These are phyloP conservation scores for Lagopus muta DNA, from an alignment of 2,113 vertebrate genomes.

Conservation along the genomic window DNA sequence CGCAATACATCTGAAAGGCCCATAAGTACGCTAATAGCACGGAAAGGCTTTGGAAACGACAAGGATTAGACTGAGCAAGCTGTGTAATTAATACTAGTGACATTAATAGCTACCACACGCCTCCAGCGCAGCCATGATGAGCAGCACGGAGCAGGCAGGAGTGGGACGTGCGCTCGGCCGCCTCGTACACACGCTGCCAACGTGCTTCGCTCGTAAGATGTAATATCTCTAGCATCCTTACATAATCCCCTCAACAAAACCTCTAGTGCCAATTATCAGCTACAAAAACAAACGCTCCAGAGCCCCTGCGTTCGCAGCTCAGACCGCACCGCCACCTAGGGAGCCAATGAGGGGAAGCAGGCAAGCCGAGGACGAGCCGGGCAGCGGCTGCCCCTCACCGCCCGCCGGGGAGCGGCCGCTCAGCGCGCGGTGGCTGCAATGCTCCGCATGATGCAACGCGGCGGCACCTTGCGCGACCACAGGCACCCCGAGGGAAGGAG, in stretches of 20 bases:
- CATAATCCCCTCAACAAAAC: not conserved
- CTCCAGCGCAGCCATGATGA: not conserved
- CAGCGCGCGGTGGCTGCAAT: too few species aligned
- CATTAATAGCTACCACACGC: not conserved
- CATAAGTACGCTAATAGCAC: not conserved
- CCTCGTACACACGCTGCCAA: not conserved
- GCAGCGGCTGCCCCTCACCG: too few species aligned
- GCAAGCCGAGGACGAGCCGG: too few species aligned
- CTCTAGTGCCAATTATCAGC: not conserved
- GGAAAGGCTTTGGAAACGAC: conserved; percentile 9
- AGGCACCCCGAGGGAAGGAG: too few species aligned
- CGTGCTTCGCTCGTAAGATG: not conserved
- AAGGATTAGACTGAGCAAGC: not conserved
- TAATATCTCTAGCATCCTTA: not conserved
- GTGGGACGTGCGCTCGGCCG: not conserved
- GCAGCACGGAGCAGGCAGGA: not conserved
- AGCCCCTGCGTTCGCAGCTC: not conserved
- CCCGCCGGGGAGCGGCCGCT: not conserved
- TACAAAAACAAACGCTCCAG: not conserved
- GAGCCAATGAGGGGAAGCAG: too few species aligned
- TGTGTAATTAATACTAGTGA: conserved; percentile 9
- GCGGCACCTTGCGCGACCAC: not conserved
- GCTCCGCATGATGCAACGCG: not conserved
- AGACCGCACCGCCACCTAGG: too few species aligned
- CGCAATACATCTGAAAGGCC: not conserved